Evolutionary conservation across 2,797 vertebrate species (phyloP), one percentile per base, ranked within the genome.

Genomic region (Acestrorhynchus altus): DNA sequence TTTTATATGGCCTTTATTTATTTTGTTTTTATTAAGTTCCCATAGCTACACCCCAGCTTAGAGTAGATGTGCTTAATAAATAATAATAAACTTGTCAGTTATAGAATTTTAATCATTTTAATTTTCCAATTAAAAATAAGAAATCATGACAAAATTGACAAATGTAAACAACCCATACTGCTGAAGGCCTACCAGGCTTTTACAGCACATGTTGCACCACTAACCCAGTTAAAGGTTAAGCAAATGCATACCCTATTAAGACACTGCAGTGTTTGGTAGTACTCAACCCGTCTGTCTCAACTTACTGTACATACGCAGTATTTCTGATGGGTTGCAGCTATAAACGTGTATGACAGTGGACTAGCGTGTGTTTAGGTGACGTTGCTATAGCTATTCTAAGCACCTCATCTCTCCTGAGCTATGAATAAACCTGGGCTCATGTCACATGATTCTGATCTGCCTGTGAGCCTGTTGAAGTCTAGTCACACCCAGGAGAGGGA

Each of bases 381-480:
- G 35, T 10, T 42, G 51, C 26, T 40, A 56, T 28, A 64, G 67
- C 52, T 68, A 84, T 81, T 79, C 70, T 72, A 22, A 47, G 76
- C 69, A n/a, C 63, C 12, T 72, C 44, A 18, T 35, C 28, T 44
- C 73, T 20, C 59, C 52, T 71, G 44, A 44, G 67, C 79, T 86
- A 83, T 86, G 70, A 83, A 85, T 87, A 88, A 84, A 80, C 81
- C 77, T 47, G 18, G 10, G 51, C 39, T 40, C 52, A 70, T 26
- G 78, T 88, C 86, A 88, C 77, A 80, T 86, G 81, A 72, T 82
- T 78, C 79, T 76, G 69, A 84, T 85, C 83, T 76, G 31, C 63
- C n/a, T 40, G 26, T 44, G 73, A 76, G 78, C 79, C 84, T 61
- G 18, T 82, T 84, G 81, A 74, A 68, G 47, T 31, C 60, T 18